These are phyloP conservation scores for Tinea semifulvella DNA, from an alignment of 2,888 invertebrate genomes.

Conservation along the genomic window DNA sequence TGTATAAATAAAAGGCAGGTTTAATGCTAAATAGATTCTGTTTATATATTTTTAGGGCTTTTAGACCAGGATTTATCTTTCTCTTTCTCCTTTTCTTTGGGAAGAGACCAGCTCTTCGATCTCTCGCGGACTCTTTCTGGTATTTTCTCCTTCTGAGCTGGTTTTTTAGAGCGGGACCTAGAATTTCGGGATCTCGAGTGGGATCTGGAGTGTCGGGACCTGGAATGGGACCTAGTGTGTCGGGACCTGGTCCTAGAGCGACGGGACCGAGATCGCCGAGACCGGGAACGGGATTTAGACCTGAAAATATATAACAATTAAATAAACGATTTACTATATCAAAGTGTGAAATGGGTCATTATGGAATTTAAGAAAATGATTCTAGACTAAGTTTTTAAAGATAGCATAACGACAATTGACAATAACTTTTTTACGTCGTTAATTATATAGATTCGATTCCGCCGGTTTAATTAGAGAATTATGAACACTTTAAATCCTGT, in stretches of 20 bases:
- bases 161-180: conserved; percentile 18
- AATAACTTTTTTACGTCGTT: no score
- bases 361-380: no score
- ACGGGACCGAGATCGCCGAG: conserved; percentile 6
- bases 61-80: conserved; percentile 65
- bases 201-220: conserved; percentile 23
- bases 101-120: conserved; percentile 71
- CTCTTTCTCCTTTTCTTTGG: conserved; percentile 53
- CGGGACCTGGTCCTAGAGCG: conserved; percentile 21
- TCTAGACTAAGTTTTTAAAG: no score
- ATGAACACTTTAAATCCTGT: no score
- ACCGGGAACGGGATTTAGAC: conserved; percentile 3
- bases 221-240: conserved; percentile 21
- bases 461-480: no score
- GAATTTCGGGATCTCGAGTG: conserved; percentile 30
- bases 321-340: no score
- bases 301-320: neutral
- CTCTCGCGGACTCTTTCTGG: conserved; percentile 29
- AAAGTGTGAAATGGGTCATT: no score
- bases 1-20: no score
- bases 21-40: no score
- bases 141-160: conserved; percentile 13
- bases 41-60: conserved; percentile 41
- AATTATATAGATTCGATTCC: no score
- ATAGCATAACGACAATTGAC: no score